Percentiles rank a stretch among this genome's conserved stretches.
These are phyloP conservation scores for Cheilosia pagana DNA, from an alignment of 2,888 invertebrate species.

Conservation along the genomic window DNA sequence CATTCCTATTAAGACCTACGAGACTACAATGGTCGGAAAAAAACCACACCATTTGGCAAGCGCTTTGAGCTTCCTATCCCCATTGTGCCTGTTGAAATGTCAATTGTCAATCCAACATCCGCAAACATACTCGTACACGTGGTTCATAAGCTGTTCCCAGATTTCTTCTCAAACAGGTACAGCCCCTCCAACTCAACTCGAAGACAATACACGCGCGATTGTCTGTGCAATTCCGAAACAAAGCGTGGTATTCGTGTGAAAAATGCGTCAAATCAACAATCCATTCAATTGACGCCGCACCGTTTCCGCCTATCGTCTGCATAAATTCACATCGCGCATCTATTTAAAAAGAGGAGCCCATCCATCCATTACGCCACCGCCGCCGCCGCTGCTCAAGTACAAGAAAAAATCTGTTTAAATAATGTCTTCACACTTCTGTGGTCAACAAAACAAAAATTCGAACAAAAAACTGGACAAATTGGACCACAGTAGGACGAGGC, in stretches of 20 bases:
- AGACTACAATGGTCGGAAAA: too few relatives aligned
- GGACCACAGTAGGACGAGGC: slow-evolving; percentile 70
- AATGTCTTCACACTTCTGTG: slow-evolving; percentile 75
- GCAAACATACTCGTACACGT: too few relatives aligned
- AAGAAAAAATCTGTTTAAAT: slow-evolving; percentile 72
- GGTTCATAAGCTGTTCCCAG: too few relatives aligned
- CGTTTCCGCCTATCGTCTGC: slow-evolving; percentile 25
- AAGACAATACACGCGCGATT: too few relatives aligned
- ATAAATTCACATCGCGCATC: slow-evolving; percentile 55
- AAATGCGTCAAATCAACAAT: slow-evolving; percentile 56
- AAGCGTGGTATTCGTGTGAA: slow-evolving; percentile 61
- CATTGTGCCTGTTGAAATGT: too few relatives aligned
- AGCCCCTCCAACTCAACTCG: too few relatives aligned
- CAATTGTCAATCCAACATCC: too few relatives aligned
- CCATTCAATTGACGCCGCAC: slow-evolving; percentile 53
- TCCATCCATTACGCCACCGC: slow-evolving; percentile 47
- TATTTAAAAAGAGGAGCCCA: slow-evolving; percentile 10
- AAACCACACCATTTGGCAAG: too few relatives aligned
- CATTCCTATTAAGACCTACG: too few relatives aligned
- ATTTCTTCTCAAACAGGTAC: too few relatives aligned
- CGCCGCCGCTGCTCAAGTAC: slow-evolving; percentile 41
- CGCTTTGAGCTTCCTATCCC: too few relatives aligned
- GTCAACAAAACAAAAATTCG: slow-evolving; percentile 67
- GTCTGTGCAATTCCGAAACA: not conserved
- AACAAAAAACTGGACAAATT: slow-evolving; percentile 66